Conservation (phyloP, 2,113 vertebrate species). For the Cyanistes caeruleus region DNA sequence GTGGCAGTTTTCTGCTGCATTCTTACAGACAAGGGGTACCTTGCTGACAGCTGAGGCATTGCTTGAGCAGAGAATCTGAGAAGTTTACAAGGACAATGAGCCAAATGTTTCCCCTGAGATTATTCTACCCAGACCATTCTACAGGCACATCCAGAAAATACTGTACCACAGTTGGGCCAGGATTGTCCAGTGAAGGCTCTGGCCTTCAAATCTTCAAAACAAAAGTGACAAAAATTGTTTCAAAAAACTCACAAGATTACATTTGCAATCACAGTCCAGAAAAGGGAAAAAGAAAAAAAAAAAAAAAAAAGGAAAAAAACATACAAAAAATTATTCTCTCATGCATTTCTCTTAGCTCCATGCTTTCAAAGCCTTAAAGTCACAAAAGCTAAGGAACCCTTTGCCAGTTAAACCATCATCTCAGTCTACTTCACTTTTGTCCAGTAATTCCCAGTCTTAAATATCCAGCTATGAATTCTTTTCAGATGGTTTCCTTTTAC, state of each 20-base stretch:
- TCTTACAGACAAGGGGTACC: background rate
- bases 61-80: background rate
- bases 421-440: background rate
- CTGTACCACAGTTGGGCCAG: background rate
- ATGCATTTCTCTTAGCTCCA: background rate
- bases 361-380: background rate
- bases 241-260: background rate
- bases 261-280: background rate
- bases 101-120: background rate
- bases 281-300: too few species aligned
- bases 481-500: background rate
- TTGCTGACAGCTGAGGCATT: background rate
- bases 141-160: background rate
- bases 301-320: rapidly evolving
- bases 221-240: background rate
- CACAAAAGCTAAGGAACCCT: background rate
- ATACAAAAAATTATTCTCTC: background rate
- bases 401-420: background rate
- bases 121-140: background rate
- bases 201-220: background rate
- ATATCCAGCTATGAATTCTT: background rate
- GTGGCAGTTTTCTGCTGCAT: background rate
- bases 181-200: background rate
- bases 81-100: background rate
- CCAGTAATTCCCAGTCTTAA: background rate